These are phyloP conservation scores for Poecilia picta DNA, from an alignment of 2,797 vertebrate species.

Conservation along the genomic window DNA sequence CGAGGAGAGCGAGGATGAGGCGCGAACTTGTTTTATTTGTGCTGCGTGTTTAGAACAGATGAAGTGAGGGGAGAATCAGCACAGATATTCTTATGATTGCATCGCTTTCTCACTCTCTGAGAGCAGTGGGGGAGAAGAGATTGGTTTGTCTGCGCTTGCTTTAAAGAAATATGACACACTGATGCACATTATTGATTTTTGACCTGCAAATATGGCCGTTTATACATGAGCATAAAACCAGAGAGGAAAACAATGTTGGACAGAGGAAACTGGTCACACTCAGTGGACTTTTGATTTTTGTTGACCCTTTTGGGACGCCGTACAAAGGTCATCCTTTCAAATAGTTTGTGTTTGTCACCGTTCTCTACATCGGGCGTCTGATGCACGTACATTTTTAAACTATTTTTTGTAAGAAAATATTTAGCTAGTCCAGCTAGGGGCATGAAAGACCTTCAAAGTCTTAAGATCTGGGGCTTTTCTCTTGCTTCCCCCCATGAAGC, in stretches of 20 bases:
- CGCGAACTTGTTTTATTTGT: constrained; percentile 7
- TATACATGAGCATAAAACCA: neutral
- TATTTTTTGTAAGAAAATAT: neutral
- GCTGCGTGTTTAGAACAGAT: constrained; percentile 16
- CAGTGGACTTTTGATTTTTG: neutral
- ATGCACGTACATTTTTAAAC: neutral
- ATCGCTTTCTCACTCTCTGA: constrained; percentile 2
- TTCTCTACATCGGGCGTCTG: neutral
- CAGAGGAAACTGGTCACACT: neutral
- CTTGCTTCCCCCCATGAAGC: neutral
- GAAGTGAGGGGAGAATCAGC: neutral
- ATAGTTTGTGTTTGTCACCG: neutral
- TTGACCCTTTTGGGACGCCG: neutral
- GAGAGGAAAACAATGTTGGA: neutral
- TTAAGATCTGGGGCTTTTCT: neutral
- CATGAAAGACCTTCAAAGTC: neutral
- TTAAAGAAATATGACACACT: neutral
- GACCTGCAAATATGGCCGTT: neutral
- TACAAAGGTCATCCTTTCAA: neutral
- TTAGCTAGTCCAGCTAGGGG: neutral
- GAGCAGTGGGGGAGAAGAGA: constrained; percentile 14
- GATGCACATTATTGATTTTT: neutral
- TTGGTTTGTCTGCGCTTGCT: neutral
- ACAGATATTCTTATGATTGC: constrained; percentile 5
- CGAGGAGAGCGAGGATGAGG: neutral